Evolutionary conservation across 2,888 invertebrate species (phyloP), one percentile per base, ranked within the genome.

Genomic region (Rhopalosiphum nymphaeae): DNA sequence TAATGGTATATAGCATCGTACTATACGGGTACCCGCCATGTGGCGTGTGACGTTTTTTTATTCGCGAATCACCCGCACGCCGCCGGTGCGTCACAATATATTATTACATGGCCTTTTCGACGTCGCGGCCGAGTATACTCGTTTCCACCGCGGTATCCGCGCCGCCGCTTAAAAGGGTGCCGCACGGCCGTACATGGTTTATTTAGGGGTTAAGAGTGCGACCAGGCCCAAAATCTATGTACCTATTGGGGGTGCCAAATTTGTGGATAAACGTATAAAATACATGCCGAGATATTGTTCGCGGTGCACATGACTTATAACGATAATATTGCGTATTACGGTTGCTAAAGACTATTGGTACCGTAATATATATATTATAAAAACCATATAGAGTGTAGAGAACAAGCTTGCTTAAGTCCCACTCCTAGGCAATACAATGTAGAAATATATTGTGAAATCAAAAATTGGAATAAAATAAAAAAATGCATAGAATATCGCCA

Each of bases 61-160:
- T 78, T 78, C 78, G 78, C 78, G 9, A 78, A 78, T 78, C 78
- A 36, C 78, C 78, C 78, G 78, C 78, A 36, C 78, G 78, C 78
- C 67, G 3, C 61, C 13, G 16, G 9, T 36, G 26, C 25, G 25
- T 67, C 2, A 36, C n/a, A n/a, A 67, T n/a, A 16, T 67, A n/a
- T 13, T 67, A n/a, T n/a, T n/a, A 16, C 5, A 7, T 2, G 67
- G n/a, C n/a, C 67, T 67, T 67, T n/a, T 67, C 67, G 67, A n/a
- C 67, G 67, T 67, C n/a, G 36, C 36, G 21, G 36, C 36, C 78
- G 21, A 36, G 36, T 36, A 9, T 25, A 36, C 67, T 67, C 21
- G 67, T 16, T 67, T 36, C n/a, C 67, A 36, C 36, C 67, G 36
- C 78, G 61, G 61, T 61, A 10, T 61, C 11, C 61, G 3, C 10